A percentile compares a stretch with the other conserved stretches of the same genome.
Conservation (phyloP, 35 echinoderm and acorn worm genomes). For the Stichopus chloronotus region DNA sequence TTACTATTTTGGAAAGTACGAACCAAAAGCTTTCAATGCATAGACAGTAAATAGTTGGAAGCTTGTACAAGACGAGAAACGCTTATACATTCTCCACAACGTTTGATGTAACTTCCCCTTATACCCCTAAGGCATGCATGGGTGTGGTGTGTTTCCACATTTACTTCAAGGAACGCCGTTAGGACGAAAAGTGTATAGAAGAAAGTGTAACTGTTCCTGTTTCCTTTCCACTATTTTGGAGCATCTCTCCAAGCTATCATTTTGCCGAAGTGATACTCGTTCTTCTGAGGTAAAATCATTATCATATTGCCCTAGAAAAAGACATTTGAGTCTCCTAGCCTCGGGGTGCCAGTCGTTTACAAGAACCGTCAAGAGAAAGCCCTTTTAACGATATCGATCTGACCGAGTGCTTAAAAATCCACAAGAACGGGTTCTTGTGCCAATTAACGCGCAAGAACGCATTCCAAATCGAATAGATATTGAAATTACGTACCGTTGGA, state of each 20-base stretch:
- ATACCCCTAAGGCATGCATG: neutral
- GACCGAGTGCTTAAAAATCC: conserved; percentile 13
- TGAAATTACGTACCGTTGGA: conserved; percentile 42
- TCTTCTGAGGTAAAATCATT: conserved; percentile 17
- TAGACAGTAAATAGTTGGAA: too few species aligned
- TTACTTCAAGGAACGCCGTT: neutral
- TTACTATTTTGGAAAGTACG: too few species aligned
- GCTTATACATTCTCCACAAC: too few species aligned
- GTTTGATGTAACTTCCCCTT: too few species aligned
- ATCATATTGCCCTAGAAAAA: conserved; percentile 51
- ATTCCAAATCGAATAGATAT: conserved; percentile 47
- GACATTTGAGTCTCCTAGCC: conserved; percentile 39
- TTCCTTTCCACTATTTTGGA: neutral
- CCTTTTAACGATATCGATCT: conserved; percentile 44
- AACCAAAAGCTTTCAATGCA: too few species aligned
- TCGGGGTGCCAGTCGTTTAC: conserved; percentile 35
- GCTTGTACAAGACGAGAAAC: too few species aligned
- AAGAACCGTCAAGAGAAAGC: conserved; percentile 38
- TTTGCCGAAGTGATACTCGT: neutral
- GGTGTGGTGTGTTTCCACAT: neutral
- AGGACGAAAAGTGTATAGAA: neutral
- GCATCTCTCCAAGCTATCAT: neutral
- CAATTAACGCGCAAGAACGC: conserved; percentile 24
- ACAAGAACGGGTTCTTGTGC: conserved; percentile 24
- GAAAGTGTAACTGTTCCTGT: neutral